Base-by-base conservation (phyloP, 2,113 vertebrate species). In the Gallinago undulata region DNA sequence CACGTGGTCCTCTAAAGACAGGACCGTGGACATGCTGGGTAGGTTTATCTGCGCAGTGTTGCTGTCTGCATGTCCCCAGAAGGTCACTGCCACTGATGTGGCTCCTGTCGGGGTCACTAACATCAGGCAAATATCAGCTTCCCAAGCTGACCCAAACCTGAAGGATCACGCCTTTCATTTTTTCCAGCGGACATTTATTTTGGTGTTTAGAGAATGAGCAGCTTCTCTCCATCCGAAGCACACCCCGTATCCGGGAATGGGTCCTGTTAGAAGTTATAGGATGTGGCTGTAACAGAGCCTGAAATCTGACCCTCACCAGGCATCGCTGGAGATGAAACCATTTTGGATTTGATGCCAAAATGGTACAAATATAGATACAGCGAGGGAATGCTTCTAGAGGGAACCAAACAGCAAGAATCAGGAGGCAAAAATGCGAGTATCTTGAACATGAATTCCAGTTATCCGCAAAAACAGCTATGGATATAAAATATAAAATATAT, bases 241-340 rank as follows among this genome's bases (percentile, higher is more conserved):
- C 37, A n/a, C 2, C 5, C 21, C 0, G 3, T 11, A 2, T 0
- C n/a, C 0, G 6, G 88, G 35, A 75, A 51, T 8, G 48, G 48
- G 41, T 50, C 17, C 21, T 59, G 10, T 53, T 33, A 51, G n/a
- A 53, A 53, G 33, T 28, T 47, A 27, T 0, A 41, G 30, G 17
- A 3, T 10, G 30, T 22, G 45, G 15, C 41, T 47, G 59, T 76
- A 60, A 82, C 2, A 8, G 47, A 70, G 15, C 37, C 69, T 55
- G 91, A 87, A 92, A 68, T 8, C 22, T 35, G 41, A 78, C 31
- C 48, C 30, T 78, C 0, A 0, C 21, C 69, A 75, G 69, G 19
- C 50, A 66, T 11, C 15, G 2, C 62, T 31, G 69, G 77, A 62
- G 48, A 13, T 21, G 14, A 81, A 84, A 67, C 48, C 48, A 7